Conservation (phyloP, 2,113 vertebrate genomes). For the Hoplias malabaricus region DNA sequence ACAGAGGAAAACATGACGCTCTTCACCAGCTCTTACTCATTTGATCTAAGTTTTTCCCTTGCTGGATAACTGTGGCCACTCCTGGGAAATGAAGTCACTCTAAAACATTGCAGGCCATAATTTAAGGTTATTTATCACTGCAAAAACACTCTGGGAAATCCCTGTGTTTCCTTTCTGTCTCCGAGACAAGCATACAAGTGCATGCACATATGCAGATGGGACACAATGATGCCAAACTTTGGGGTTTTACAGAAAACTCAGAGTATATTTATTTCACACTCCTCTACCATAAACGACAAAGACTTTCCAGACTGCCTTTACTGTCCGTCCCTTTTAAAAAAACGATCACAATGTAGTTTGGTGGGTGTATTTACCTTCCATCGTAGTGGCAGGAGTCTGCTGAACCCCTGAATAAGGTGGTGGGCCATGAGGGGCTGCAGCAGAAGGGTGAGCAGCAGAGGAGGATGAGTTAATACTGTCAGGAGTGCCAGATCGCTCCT, state of each 20-base stretch:
- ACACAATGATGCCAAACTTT: no score
- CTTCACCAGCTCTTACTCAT: background rate
- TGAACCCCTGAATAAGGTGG: conserved; percentile 82
- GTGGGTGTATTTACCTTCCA: conserved; percentile 82
- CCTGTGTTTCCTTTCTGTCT: no score
- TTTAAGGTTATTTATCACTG: background rate
- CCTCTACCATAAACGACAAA: no score
- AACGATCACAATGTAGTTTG: no score
- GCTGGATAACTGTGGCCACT: background rate
- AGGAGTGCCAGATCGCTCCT: conserved; percentile 92
- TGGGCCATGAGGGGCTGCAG: conserved; percentile 82
- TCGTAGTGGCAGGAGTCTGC: conserved; percentile 82
- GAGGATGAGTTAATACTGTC: conserved; percentile 96
- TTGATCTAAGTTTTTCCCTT: background rate
- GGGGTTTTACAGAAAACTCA: no score
- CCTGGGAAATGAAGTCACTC: conserved; percentile 5
- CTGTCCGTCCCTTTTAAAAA: background rate
- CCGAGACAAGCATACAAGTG: no score
- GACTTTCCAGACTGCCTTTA: background rate
- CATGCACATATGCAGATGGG: no score
- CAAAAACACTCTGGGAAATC: no score
- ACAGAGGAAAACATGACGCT: conserved; percentile 31
- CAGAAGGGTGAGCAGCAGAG: conserved; percentile 86
- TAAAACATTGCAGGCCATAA: background rate
- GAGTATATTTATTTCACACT: no score